Base-by-base conservation (phyloP, 2,888 invertebrate genomes). In the Eulithis testata region DNA sequence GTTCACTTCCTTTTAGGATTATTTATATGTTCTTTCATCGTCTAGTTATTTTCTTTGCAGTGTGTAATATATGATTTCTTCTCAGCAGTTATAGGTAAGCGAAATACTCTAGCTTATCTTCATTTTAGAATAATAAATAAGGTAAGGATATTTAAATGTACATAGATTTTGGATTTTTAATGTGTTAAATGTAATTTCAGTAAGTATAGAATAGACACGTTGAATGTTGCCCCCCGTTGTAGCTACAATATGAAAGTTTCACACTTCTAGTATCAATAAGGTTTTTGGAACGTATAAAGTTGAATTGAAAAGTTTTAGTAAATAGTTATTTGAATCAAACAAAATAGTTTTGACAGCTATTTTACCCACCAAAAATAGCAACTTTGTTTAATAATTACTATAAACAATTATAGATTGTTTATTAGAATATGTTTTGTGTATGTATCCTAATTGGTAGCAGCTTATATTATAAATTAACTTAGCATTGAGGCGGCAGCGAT, bases 91-190 rank as follows among this genome's bases (percentile, higher is more conserved):
- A n/a, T 37, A 40, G 3, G 11, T 37, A 40, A 6, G 11, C 7
- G 11, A 50, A 47, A 27, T 63, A 62, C 37, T 55, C 51, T 59
- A 50, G 55, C 53, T 58, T 59, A 55, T 31, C 14, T 40, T 50
- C 59, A 37, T 62, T 45, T 61, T 60, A 43, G 31, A 64, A 21
- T 64, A 60, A 45, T 49, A 49, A 21, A 3, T 49, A 21, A 21
- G 49, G 8, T 12, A 49, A 21, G 44, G 4, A 58, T 40, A 21
- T 44, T 51, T 68, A 65, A 59, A 53, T 52, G n/a, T 72, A 70
- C 37, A 68, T 76, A 63, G 51, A 65, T 57, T 31, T 59, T 65
- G 69, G 47, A 45, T 60, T 56, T 56, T 52, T 47, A n/a, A 37
- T 50, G 54, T 50, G 56, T 60, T 60, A 14, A 40, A 49, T 51